Percentiles rank a stretch among this genome's conserved stretches.
These are phyloP conservation scores for Styela plicata DNA, from an alignment of 23 tunicate species.

Conservation along the genomic window DNA sequence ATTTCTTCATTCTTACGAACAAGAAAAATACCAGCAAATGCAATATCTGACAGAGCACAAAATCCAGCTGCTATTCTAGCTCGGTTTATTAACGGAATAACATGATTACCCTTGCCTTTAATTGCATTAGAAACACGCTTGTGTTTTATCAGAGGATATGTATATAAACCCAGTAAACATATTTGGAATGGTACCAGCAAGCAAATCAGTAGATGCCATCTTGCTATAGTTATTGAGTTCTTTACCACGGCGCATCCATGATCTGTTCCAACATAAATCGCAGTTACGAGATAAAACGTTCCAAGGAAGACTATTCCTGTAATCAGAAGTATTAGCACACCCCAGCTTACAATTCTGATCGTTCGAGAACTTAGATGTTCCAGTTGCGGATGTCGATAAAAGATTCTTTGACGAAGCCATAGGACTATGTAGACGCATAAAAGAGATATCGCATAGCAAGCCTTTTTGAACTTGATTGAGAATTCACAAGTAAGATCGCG, in stretches of 20 bases:
- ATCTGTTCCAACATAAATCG: background rate
- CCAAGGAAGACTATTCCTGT: background rate
- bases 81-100: constrained; percentile 2
- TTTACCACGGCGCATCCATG: constrained; percentile 1
- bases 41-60: background rate
- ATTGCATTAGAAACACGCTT: background rate
- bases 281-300: background rate
- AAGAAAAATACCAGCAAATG: background rate
- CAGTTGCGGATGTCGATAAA: constrained; percentile 15
- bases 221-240: background rate
- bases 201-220: background rate
- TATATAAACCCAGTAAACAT: background rate
- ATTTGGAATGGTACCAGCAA: background rate
- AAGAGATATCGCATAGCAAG: background rate
- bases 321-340: background rate
- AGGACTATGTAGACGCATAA: background rate
- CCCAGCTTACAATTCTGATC: constrained; percentile 17
- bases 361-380: constrained; percentile 15
- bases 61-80: background rate
- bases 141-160: constrained; percentile 4
- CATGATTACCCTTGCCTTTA: background rate
- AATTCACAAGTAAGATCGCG: constrained; percentile 18
- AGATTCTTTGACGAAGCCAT: constrained; percentile 27
- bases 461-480: constrained; percentile 18
- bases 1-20: background rate